Conservation (phyloP, 1,140 invertebrate genomes). For the Hylaeus volcanicus region DNA sequence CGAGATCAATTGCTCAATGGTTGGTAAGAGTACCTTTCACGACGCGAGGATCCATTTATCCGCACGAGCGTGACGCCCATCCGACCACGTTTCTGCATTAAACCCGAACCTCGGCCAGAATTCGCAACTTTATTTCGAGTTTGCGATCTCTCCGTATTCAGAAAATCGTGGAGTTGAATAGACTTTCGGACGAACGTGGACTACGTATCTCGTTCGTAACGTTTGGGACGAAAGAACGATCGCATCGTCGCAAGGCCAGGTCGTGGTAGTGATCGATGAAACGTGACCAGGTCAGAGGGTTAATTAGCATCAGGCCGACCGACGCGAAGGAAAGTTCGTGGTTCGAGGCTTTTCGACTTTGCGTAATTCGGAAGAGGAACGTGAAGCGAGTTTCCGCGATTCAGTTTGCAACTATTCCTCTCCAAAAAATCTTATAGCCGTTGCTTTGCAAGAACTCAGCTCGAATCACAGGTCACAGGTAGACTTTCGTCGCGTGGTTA, state of each 20-base stretch:
- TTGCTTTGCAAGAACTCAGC: no score
- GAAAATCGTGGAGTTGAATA: no score
- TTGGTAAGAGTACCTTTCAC: no score
- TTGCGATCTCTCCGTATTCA: no score
- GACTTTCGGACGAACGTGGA: no score
- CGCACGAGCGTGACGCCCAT: neutral
- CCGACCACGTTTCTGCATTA: neutral
- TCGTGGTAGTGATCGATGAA: slow-evolving; percentile 31
- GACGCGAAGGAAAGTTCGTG: slow-evolving; percentile 25
- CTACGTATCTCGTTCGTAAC: neutral
- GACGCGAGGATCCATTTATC: no score
- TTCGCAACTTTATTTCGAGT: neutral
- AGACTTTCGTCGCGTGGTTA: no score
- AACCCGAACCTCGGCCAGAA: neutral
- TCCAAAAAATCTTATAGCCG: no score
- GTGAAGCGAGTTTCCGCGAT: no score
- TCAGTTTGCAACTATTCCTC: no score
- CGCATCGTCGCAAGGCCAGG: neutral
- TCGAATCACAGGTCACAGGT: no score
- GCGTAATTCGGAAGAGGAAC: neutral
- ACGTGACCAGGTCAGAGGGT: slow-evolving; percentile 40
- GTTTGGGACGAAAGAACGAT: neutral
- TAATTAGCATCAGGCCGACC: slow-evolving; percentile 32
- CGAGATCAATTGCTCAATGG: no score
- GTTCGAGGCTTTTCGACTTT: slow-evolving; percentile 9